Percentiles rank a stretch among this genome's conserved stretches.
phyloP scores from a whole-genome alignment of 2,888 invertebrate species.

The Sycophila texana region DNA sequence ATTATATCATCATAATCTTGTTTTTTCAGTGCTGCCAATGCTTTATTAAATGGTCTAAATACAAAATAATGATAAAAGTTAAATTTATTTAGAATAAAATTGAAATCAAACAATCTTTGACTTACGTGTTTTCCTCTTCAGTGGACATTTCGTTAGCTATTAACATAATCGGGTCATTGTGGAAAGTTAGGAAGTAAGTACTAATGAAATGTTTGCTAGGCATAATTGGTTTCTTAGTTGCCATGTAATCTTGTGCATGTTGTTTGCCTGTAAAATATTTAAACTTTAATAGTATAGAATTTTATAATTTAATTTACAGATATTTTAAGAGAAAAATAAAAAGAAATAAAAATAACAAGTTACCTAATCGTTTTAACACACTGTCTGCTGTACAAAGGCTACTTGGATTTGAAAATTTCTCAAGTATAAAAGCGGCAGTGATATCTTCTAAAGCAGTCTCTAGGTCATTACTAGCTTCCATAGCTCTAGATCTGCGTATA shows the following conservation, averaged over 20 bases:
- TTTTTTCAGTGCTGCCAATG: conserved; percentile 82
- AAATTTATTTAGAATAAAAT: neutral
- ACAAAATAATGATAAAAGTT: conserved; percentile 15
- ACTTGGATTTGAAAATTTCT: conserved; percentile 89
- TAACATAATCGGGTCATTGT: conserved; percentile 87
- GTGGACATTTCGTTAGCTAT: conserved; percentile 74
- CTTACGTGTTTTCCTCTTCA: conserved; percentile 57
- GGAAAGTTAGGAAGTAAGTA: conserved; percentile 91
- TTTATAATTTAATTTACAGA: conserved; percentile 25
- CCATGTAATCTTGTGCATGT: conserved; percentile 86
- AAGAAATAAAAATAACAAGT: conserved; percentile 50
- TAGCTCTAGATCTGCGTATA: conserved; percentile 87
- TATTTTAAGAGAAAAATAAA: neutral
- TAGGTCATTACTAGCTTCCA: conserved; percentile 88
- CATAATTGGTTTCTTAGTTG: conserved; percentile 83
- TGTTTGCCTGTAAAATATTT: conserved; percentile 73
- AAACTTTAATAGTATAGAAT: conserved; percentile 45
- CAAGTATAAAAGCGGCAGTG: conserved; percentile 93
- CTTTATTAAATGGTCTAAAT: conserved; percentile 79
- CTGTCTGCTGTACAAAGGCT: conserved; percentile 91
- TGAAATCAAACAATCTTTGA: conserved; percentile 15
- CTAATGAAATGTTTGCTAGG: conserved; percentile 92
- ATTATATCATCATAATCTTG: conserved; percentile 88
- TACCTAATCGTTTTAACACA: conserved; percentile 89
- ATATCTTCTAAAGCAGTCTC: conserved; percentile 92